phyloP scores from a whole-genome alignment of 1,140 invertebrate species.

The Drosophila nikananu region DNA sequence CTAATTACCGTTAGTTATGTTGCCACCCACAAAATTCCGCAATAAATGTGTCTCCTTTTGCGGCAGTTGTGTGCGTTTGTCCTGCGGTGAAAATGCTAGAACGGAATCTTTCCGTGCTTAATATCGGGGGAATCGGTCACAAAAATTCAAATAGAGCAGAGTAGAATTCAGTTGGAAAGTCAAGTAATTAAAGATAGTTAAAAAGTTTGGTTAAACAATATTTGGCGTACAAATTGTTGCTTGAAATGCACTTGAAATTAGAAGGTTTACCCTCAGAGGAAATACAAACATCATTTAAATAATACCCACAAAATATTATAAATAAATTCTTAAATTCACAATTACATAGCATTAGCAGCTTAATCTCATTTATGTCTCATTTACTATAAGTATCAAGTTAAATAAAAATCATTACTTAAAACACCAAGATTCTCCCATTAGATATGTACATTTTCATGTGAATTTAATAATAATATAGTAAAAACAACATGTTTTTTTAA shows the following conservation, averaged over 20 bases:
- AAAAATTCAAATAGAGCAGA: not conserved
- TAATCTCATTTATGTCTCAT: too few relatives aligned
- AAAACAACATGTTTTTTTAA: not conserved
- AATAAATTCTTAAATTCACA: too few relatives aligned
- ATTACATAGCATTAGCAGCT: too few relatives aligned
- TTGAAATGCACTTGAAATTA: not conserved
- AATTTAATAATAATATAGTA: not conserved
- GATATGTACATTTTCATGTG: not conserved
- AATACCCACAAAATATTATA: too few relatives aligned
- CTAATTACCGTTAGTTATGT: slow-evolving; percentile 82
- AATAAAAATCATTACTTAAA: too few relatives aligned
- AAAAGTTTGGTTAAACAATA: not conserved
- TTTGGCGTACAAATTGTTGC: not conserved
- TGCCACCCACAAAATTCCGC: slow-evolving; percentile 70
- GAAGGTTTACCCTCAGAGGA: too few relatives aligned
- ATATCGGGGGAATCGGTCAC: not conserved
- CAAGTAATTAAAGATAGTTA: not conserved
- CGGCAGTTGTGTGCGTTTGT: slow-evolving; percentile 15
- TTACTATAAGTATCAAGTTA: too few relatives aligned
- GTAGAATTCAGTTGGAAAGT: not conserved
- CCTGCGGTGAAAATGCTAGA: slow-evolving; percentile 54
- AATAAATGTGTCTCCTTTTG: slow-evolving; percentile 61
- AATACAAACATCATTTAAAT: too few relatives aligned
- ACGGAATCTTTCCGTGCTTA: slow-evolving; percentile 34
- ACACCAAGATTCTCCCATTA: too few relatives aligned